phyloP scores from a whole-genome alignment of 2,888 invertebrate genomes.

The Lasioglossum pauxillum region DNA sequence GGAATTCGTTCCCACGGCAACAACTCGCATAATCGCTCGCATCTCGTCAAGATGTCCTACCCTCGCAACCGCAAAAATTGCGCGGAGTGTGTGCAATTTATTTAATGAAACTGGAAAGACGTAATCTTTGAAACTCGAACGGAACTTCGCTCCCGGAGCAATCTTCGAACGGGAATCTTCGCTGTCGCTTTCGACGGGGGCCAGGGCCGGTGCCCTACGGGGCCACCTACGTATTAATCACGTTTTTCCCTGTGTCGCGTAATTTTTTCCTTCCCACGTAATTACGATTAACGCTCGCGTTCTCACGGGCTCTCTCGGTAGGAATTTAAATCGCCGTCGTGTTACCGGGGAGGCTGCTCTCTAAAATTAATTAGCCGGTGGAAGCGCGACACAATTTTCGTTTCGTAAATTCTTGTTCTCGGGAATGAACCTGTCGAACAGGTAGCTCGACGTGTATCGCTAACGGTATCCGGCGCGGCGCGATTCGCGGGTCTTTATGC shows the following conservation, averaged over 20 bases:
- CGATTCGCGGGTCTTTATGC: not conserved
- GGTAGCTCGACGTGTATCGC: not conserved
- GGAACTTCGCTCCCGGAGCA: not conserved
- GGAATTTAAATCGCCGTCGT: slow-evolving; percentile 25
- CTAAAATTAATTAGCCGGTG: slow-evolving; percentile 3
- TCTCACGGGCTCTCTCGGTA: slow-evolving; percentile 41
- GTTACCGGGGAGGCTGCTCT: not conserved
- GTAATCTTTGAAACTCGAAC: not conserved
- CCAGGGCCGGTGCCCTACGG: not conserved
- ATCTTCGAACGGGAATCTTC: not conserved
- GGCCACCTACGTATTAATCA: not conserved
- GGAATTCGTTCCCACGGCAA: slow-evolving; percentile 31
- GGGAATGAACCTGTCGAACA: not conserved
- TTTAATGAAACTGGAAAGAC: not conserved
- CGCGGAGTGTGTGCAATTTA: not conserved
- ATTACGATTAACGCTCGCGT: slow-evolving; percentile 54
- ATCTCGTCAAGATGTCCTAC: slow-evolving; percentile 17
- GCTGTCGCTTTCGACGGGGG: not conserved
- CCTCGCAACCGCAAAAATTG: not conserved
- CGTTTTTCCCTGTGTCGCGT: slow-evolving; percentile 12
- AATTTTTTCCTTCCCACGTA: slow-evolving; percentile 52
- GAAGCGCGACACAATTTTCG: slow-evolving; percentile 7
- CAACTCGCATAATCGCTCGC: slow-evolving; percentile 22
- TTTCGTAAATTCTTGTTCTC: not conserved
- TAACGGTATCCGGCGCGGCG: not conserved